Evolutionary conservation across 2,888 invertebrate genomes (phyloP).

Genomic region (Rhyacophila evoluta): DNA sequence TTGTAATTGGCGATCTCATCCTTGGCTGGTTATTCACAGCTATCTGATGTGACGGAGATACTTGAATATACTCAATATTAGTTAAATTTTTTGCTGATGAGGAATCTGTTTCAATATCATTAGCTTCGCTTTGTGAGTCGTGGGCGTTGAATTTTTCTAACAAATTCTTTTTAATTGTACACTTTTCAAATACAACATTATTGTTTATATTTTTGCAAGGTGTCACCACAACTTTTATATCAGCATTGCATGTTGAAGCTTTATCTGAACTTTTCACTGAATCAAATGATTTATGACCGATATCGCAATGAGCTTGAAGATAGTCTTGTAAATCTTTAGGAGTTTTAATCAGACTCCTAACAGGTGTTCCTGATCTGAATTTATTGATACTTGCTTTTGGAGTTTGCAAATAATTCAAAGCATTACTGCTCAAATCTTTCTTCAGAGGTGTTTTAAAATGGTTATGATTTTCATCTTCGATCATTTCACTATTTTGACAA

Average conservation of each 20-base stretch:
- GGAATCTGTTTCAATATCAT: no score
- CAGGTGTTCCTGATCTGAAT: conserved; percentile 41
- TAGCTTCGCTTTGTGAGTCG: conserved; percentile 61
- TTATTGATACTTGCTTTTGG: conserved; percentile 41
- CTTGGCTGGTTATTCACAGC: conserved; percentile 68
- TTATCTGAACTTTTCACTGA: conserved; percentile 59
- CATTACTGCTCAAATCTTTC: conserved; percentile 41
- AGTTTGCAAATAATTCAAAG: conserved; percentile 45
- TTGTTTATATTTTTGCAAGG: conserved; percentile 60
- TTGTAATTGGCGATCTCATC: conserved; percentile 67
- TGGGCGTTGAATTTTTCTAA: conserved; percentile 59
- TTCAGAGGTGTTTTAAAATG: conserved; percentile 40
- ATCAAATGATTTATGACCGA: conserved; percentile 48
- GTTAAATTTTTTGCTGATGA: conserved; percentile 63
- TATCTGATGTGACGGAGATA: conserved; percentile 66
- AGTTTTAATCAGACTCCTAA: conserved; percentile 69
- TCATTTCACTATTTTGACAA: conserved; percentile 56
- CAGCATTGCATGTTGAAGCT: conserved; percentile 65
- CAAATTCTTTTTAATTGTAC: conserved; percentile 65
- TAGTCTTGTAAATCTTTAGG: conserved; percentile 69
- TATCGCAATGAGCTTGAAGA: conserved; percentile 65
- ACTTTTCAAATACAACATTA: conserved; percentile 63
- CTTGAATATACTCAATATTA: conserved; percentile 66
- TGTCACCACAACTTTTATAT: conserved; percentile 59
- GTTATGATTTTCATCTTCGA: conserved; percentile 59